A percentile compares a stretch with the other conserved stretches of the same genome.
These are phyloP conservation scores for Volucella bombylans DNA, from an alignment of 2,888 invertebrate species.

Conservation along the genomic window DNA sequence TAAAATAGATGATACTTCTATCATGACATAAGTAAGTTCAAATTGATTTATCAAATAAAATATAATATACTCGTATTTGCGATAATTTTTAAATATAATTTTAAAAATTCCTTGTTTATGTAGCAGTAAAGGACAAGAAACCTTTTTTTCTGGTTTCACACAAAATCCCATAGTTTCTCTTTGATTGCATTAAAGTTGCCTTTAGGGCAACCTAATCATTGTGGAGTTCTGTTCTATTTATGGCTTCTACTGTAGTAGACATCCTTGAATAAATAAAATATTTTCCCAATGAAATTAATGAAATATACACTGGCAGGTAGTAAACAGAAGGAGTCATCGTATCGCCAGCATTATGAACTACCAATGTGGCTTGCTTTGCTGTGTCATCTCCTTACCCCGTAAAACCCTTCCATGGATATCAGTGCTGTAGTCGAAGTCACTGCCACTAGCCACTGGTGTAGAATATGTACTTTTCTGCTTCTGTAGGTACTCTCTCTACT, in stretches of 20 bases:
- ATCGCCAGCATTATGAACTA: conserved; percentile 59
- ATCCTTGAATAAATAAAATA: conserved; percentile 59
- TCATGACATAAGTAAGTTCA: too few relatives aligned
- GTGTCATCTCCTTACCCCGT: background rate
- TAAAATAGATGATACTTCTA: too few relatives aligned
- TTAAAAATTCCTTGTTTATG: too few relatives aligned
- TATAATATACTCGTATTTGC: too few relatives aligned
- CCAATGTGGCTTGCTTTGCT: conserved; percentile 33
- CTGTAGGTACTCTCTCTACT: conserved; percentile 32
- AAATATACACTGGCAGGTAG: conserved; percentile 57
- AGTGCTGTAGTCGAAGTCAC: conserved; percentile 21
- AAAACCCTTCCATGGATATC: background rate
- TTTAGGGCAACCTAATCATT: background rate
- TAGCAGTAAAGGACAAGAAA: too few relatives aligned
- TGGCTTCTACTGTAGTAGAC: conserved; percentile 30
- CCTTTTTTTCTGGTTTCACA: too few relatives aligned
- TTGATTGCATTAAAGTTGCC: too few relatives aligned
- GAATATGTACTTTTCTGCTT: conserved; percentile 7
- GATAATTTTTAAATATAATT: too few relatives aligned
- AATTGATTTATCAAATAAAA: too few relatives aligned
- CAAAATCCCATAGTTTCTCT: too few relatives aligned
- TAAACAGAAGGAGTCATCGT: conserved; percentile 59
- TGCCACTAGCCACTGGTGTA: conserved; percentile 12
- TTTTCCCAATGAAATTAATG: conserved; percentile 57
- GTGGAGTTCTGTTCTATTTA: background rate